Evolutionary conservation across 2,113 vertebrate genomes (phyloP).

Genomic region (Pachypanchax playfairii): DNA sequence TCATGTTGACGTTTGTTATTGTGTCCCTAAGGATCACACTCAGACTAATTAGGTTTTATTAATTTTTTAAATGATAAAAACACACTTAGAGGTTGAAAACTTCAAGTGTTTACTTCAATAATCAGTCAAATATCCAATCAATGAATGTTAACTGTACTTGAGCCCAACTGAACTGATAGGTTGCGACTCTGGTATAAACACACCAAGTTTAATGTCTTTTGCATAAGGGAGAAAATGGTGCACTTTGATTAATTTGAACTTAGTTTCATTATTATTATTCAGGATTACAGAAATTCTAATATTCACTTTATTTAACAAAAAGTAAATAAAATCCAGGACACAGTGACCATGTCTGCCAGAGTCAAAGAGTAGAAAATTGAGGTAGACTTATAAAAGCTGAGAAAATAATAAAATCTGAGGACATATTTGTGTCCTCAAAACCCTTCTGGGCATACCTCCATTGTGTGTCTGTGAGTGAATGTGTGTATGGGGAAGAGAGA

Average conservation of each 20-base stretch:
- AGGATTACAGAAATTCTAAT: neutral
- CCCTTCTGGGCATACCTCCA: constrained; percentile 21
- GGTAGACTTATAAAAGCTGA: constrained; percentile 10
- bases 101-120: neutral
- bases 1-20: too few species aligned
- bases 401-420: constrained; percentile 14
- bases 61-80: too few species aligned
- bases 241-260: neutral
- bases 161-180: too few species aligned
- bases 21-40: too few species aligned
- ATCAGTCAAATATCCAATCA: neutral
- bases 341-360: neutral
- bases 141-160: too few species aligned
- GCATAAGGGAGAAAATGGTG: neutral
- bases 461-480: constrained; percentile 41
- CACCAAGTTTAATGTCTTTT: neutral
- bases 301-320: neutral
- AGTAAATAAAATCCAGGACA: neutral
- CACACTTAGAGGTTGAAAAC: neutral
- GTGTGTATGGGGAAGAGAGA: constrained; percentile 13
- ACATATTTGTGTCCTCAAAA: constrained; percentile 38
- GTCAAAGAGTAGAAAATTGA: constrained; percentile 6
- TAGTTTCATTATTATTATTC: neutral
- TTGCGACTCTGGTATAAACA: too few species aligned
- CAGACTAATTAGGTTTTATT: too few species aligned